Base-by-base conservation (phyloP, 2,797 vertebrate species). In the Rhinogobio ventralis region DNA sequence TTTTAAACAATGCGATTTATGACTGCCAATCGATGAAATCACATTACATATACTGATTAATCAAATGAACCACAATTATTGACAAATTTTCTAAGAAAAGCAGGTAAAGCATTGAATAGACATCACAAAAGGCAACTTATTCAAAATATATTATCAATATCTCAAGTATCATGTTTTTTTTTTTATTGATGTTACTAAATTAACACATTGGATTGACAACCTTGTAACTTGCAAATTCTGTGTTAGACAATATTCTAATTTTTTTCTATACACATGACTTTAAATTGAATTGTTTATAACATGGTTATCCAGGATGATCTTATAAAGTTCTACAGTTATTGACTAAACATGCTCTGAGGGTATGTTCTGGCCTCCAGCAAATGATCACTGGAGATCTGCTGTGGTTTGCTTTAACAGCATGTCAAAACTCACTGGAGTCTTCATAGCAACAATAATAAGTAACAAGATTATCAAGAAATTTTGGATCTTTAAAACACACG, bases 331-430 rank as follows among this genome's bases (percentile, higher is more conserved):
- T 39, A 2, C 13, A 53, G 33, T 83, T 74, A n/a, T 64, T 66
- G 57, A 39, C 20, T 39, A 62, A 36, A 66, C 28, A 49, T 49
- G 71, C 71, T 73, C 36, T 23, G 9, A 82, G 39, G 33, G 57
- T n/a, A 74, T 33, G 55, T 62, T 62, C 39, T 62, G 42, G 77
- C 53, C 55, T 71, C 66, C 17, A 81, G 67, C 57, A 20, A 71
- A 81, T 28, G 33, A 71, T 42, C 28, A 49, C 68, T 49, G 42
- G 39, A 69, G 51, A 66, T 76, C 57, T 66, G 45, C 23, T 55
- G n/a, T 42, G 51, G 23, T 42, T 76, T 57, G 33, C 36, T 60
- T 77, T 77, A 3, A 60, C 53, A 77, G 20, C 74, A 28, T 51
- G 33, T 42, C n/a, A 30, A 45, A 71, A 67, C 60, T 68, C 28